Conservation (phyloP, 2,888 invertebrate genomes). For the Drosophila merina region DNA sequence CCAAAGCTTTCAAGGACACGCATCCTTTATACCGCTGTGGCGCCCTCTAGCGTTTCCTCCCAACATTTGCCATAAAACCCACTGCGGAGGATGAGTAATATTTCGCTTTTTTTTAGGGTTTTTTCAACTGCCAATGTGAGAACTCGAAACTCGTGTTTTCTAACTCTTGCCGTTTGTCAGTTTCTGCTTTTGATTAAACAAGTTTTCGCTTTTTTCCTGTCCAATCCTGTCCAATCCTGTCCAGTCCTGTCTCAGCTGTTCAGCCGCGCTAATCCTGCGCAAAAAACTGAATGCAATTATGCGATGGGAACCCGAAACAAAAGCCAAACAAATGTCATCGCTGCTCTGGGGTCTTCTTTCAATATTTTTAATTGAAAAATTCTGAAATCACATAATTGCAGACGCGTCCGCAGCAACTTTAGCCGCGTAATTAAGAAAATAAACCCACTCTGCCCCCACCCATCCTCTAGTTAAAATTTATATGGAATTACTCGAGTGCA, state of each 20-base stretch:
- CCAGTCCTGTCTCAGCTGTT: slow-evolving; percentile 16
- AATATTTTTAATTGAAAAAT: slow-evolving; percentile 72
- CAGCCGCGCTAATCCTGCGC: slow-evolving; percentile 50
- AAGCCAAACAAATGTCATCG: slow-evolving; percentile 28
- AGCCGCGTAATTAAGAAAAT: slow-evolving; percentile 63
- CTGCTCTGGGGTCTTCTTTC: background rate
- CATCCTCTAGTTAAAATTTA: slow-evolving; percentile 1
- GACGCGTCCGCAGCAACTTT: slow-evolving; percentile 38
- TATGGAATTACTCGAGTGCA: slow-evolving; percentile 15
- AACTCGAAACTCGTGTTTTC: slow-evolving; percentile 2
- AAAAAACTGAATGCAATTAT: slow-evolving; percentile 2
- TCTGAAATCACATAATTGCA: slow-evolving; percentile 73
- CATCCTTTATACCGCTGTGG: slow-evolving; percentile 4
- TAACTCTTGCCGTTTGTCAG: background rate
- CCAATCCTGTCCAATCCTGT: no score
- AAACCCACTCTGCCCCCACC: slow-evolving; percentile 18
- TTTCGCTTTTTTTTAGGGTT: background rate
- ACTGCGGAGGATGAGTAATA: background rate
- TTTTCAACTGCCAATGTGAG: background rate
- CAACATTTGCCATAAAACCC: slow-evolving; percentile 42
- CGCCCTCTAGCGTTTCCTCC: slow-evolving; percentile 50
- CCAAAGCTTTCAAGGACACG: slow-evolving; percentile 29
- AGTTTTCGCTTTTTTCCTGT: slow-evolving; percentile 9
- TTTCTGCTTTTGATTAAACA: slow-evolving; percentile 34
- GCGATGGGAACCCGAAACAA: slow-evolving; percentile 7